Evolutionary conservation across 2,797 vertebrate genomes (phyloP), one percentile per base, ranked within the genome.

Genomic region (Syngnathus rostellatus): DNA sequence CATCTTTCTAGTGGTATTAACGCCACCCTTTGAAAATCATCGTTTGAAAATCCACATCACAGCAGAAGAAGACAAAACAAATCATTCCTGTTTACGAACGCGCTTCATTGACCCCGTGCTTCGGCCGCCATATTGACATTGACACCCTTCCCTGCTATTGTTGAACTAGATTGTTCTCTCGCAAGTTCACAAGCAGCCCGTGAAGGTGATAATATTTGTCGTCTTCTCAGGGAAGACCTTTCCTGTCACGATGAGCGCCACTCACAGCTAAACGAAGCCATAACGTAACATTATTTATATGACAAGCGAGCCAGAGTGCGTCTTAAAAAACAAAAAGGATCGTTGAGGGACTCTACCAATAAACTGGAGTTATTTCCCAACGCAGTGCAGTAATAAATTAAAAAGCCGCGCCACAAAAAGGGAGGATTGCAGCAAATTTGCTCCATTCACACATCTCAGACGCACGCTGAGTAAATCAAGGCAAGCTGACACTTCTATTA

Each of bases 401-500:
- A 40, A 73, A 69, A 70, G 51, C 63, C 37, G 23, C 10, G 31
- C 55, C 21, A 48, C 23, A 54, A 76, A 72, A 64, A 17, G 58
- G 57, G 31, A 31, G 67, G 39, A 77, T 66, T 67, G 71, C 68
- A 66, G 67, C 62, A 68, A 64, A 73, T 76, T 51, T 66, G 41
- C 65, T 50, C 65, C 61, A 78, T 71, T 76, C 48, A 23, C 51
- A 59, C 60, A 50, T 73, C 73, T 74, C 54, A 63, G 51, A 57
- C 67, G 66, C 67, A 78, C 66, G 62, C 75, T 77, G 77, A 82
- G 79, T 55, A 77, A 79, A 88, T 83, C 81, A 80, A 80, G 69
- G 71, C 63, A 78, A 70, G 72, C 76, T 83, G 81, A 83, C 82
- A 81, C 74, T 82, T 83, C 79, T 83, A 86, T 85, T 83, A 80